These are phyloP conservation scores for Tetropium fuscum DNA, from an alignment of 2,888 invertebrate species.

Conservation along the genomic window DNA sequence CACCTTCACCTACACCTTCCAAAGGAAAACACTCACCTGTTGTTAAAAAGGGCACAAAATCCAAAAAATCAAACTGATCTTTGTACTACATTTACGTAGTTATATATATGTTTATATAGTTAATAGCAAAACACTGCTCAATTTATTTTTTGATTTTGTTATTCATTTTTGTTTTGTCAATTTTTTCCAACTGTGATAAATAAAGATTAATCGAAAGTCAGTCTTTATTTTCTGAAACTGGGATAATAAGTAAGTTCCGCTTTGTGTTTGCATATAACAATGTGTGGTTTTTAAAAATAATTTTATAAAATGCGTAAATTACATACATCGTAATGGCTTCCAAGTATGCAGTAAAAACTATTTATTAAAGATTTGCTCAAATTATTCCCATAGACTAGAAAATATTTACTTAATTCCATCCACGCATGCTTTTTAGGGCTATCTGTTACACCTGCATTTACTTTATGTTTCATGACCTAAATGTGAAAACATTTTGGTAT, in stretches of 20 bases:
- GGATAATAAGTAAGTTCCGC: slow-evolving; percentile 13
- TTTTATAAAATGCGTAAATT: not conserved
- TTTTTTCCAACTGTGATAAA: slow-evolving; percentile 61
- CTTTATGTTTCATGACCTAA: too few relatives aligned
- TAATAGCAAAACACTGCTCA: slow-evolving; percentile 42
- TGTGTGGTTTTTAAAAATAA: slow-evolving; percentile 18
- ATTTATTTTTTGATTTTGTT: slow-evolving; percentile 45
- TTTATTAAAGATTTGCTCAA: too few relatives aligned
- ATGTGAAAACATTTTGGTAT: too few relatives aligned
- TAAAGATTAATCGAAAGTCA: slow-evolving; percentile 46
- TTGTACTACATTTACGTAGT: slow-evolving; percentile 26
- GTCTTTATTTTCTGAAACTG: slow-evolving; percentile 27
- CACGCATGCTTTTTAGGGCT: too few relatives aligned
- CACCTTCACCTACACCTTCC: slow-evolving; percentile 61
- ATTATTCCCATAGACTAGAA: too few relatives aligned
- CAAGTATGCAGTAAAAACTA: too few relatives aligned
- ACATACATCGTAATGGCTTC: not conserved
- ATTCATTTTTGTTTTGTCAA: slow-evolving; percentile 48
- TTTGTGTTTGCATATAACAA: slow-evolving; percentile 21
- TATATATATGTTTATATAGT: slow-evolving; percentile 32
- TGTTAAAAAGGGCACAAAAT: slow-evolving; percentile 44
- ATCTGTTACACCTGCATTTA: too few relatives aligned
- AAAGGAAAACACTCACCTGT: slow-evolving; percentile 53
- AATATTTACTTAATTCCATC: too few relatives aligned
- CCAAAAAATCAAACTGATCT: slow-evolving; percentile 40